Evolutionary conservation across 2,113 vertebrate species (phyloP).

Genomic region (Delphinapterus leucas): DNA sequence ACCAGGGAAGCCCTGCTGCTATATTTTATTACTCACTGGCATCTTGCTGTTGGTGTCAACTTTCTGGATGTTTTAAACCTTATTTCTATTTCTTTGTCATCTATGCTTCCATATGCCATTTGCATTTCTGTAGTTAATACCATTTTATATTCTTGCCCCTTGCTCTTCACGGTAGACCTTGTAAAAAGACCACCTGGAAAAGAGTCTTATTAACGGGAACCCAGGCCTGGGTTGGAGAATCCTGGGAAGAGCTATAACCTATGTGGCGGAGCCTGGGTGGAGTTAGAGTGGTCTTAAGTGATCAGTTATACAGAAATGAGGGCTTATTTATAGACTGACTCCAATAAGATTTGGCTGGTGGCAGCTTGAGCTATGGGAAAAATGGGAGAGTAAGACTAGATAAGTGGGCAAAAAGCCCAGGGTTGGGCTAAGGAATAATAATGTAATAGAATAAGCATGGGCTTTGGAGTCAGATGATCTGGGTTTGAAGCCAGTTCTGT

Average conservation of each 20-base stretch:
- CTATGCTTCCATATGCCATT: neutral
- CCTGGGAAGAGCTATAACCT: neutral
- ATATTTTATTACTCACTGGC: neutral
- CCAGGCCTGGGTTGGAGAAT: neutral
- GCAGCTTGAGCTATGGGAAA: neutral
- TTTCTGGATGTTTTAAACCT: neutral
- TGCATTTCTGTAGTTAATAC: neutral
- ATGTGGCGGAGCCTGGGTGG: neutral
- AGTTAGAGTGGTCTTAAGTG: neutral
- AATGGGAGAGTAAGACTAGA: neutral
- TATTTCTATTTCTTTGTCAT: constrained; percentile 17
- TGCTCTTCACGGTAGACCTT: neutral
- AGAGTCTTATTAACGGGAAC: neutral
- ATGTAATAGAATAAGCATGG: neutral
- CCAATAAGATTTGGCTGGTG: neutral
- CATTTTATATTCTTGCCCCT: neutral
- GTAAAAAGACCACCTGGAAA: neutral
- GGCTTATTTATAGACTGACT: neutral
- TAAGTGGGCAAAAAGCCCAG: neutral
- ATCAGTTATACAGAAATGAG: neutral
- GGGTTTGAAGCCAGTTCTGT: neutral
- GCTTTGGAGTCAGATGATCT: neutral
- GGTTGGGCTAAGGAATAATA: neutral
- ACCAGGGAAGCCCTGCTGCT: neutral
- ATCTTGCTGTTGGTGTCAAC: neutral